phyloP scores from a whole-genome alignment of 2,888 invertebrate genomes.

The Anticlea derivata region DNA sequence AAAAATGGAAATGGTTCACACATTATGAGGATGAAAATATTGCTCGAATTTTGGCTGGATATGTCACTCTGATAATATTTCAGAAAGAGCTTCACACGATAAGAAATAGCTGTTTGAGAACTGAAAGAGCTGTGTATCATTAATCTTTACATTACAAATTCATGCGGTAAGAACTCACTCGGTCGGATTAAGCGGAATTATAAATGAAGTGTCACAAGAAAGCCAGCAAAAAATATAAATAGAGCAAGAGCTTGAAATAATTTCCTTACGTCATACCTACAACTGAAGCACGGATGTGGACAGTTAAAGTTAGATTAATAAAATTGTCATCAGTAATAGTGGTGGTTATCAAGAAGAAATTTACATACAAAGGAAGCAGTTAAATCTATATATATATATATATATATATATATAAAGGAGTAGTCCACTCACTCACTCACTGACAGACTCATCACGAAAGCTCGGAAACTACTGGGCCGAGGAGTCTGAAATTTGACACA shows the following conservation, averaged over 20 bases:
- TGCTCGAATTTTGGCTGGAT: constrained; percentile 5
- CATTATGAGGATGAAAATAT: background rate
- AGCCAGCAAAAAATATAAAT: constrained; percentile 61
- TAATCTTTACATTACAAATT: constrained; percentile 82
- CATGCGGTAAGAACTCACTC: constrained; percentile 81
- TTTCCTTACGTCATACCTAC: background rate
- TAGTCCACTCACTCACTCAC: no score
- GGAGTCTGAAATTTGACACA: no score
- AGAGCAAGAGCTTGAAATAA: constrained; percentile 6
- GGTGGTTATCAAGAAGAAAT: no score
- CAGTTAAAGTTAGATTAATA: no score
- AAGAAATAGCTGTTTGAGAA: constrained; percentile 55
- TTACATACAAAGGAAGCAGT: no score
- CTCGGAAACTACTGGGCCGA: no score
- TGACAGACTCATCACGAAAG: no score
- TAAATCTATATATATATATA: no score
- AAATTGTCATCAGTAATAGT: no score
- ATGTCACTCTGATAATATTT: constrained; percentile 19
- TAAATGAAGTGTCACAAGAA: constrained; percentile 80
- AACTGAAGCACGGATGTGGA: background rate
- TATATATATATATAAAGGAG: no score
- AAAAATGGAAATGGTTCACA: background rate
- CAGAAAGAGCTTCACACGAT: constrained; percentile 51
- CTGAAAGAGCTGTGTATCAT: constrained; percentile 67
- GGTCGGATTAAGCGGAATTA: constrained; percentile 80